phyloP scores from a whole-genome alignment of 2,888 invertebrate species.

The Plusia festucae region DNA sequence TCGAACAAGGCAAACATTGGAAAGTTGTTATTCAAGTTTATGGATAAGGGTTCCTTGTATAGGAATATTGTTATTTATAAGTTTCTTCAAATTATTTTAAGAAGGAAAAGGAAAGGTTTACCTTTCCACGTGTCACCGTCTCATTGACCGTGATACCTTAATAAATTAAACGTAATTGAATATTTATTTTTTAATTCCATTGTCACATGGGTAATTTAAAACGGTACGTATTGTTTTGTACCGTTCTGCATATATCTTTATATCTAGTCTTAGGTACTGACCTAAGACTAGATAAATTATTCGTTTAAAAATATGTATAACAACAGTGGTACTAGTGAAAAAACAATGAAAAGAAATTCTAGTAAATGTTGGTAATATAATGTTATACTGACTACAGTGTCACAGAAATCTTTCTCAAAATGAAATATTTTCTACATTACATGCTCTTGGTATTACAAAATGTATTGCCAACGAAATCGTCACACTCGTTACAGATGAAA shows the following conservation, averaged over 20 bases:
- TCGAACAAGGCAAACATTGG: slow-evolving; percentile 5
- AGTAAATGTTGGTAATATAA: too few relatives aligned
- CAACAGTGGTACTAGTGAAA: too few relatives aligned
- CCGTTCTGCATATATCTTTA: too few relatives aligned
- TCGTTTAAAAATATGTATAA: too few relatives aligned
- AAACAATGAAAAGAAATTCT: too few relatives aligned
- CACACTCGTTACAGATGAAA: background rate
- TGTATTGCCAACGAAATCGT: background rate
- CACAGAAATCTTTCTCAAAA: too few relatives aligned
- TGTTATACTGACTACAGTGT: too few relatives aligned
- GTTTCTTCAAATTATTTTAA: too few relatives aligned
- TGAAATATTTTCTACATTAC: background rate
- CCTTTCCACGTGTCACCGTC: background rate
- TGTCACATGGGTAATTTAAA: background rate
- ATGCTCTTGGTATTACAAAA: background rate
- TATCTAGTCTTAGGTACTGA: too few relatives aligned
- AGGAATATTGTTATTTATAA: background rate
- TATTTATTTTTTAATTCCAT: background rate
- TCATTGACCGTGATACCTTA: background rate
- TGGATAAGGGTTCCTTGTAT: background rate
- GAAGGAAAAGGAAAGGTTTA: background rate
- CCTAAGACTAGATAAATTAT: too few relatives aligned
- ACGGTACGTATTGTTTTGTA: background rate
- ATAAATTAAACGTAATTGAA: background rate
- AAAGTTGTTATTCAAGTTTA: background rate